Base-by-base conservation (phyloP, 2,888 invertebrate species). In the Hemaris fuciformis region DNA sequence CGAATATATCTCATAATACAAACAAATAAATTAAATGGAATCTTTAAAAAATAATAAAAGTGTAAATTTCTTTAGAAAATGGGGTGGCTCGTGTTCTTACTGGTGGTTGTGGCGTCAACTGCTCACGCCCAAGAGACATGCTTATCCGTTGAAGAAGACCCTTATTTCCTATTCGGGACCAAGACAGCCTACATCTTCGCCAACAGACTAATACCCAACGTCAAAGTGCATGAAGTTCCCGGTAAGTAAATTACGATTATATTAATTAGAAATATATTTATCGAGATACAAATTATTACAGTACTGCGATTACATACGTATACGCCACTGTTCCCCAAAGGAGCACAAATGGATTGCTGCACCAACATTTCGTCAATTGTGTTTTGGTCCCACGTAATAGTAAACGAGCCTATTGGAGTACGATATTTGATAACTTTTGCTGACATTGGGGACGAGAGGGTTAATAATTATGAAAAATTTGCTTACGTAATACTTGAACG, bases 101-200 rank as follows among this genome's bases (percentile, higher is more conserved):
- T 84, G 61, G 58, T 83, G 43, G 67, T 70, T 60, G 63, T 84
- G 64, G 74, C 75, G 41, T 69, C 78, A 8, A 76, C 83, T 15
- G 78, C 67, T 57, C 72, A 68, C 2, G 84, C 86, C 20, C 90
- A 93, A 20, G 94, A 94, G 69, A 94, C 93, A 18, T 96, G 96
- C 76, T 94, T 94, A 65, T 88, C 93, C 0, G 85, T 87, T 0
- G 94, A 95, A 64, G 89, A 93, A 22, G 91, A 95, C 62, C 96
- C 95, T 0, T 96, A 96, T 75, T 79, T 95, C 15, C 91, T 94
- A 60, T 96, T 96, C 78, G 95, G 94, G 8, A 94, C 95, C 4
- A 97, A 96, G 87, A 97, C 97, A 0, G 94, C 96, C 0, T 97
- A 97, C 79, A 94, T 95, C 72, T 94, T 96, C 71, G 94, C 94